Base-by-base conservation (phyloP, 2,113 vertebrate genomes). In the human region DNA sequence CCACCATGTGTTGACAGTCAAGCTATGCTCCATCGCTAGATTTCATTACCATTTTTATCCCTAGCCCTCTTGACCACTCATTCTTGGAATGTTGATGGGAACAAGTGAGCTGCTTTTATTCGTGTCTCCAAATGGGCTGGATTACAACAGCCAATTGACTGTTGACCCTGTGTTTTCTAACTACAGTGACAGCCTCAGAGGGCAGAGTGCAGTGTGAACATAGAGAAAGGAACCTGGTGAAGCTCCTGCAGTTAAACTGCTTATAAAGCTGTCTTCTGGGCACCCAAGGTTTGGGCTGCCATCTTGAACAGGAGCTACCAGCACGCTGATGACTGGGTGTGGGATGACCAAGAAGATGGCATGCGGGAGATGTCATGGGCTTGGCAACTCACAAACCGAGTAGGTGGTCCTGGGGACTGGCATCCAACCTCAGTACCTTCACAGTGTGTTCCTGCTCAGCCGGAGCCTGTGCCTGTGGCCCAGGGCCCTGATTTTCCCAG, bases 311-410 rank as follows among this genome's bases (percentile, higher is more conserved):
- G 66, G 20, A 3, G 32, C 16, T 4, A 35, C 32, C 61, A 52
- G 4, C 1, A 0, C 12, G 2, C 27, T 25, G 55, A 59, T 0
- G 0, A 5, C 35, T 6, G 3, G 16, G 12, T 3, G 12, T 8
- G 0, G 2, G 40, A 17, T 1, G 25, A 8, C 87, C 57, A 2
- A 23, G 32, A 35, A 3, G 75, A 14, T 0, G 14, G 48, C 23
- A 6, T 20, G 14, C 18, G 7, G 16, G 32, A 40, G 20, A 32
- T 0, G 6, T 9, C 3, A 1, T 0, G 30, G 10, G 18, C 25
- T 17, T 7, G 17, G 11, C 52, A 16, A 22, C 23, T 40, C 2
- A 1, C 20, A n/a, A 16, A 22, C 40, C 1, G 5, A 6, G 35
- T 1, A 1, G 13, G 12, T 6, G 2, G 5, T 13, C 3, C 72